phyloP scores from a whole-genome alignment of 2,888 invertebrate species.

The Melikaiella ostensackeni region DNA sequence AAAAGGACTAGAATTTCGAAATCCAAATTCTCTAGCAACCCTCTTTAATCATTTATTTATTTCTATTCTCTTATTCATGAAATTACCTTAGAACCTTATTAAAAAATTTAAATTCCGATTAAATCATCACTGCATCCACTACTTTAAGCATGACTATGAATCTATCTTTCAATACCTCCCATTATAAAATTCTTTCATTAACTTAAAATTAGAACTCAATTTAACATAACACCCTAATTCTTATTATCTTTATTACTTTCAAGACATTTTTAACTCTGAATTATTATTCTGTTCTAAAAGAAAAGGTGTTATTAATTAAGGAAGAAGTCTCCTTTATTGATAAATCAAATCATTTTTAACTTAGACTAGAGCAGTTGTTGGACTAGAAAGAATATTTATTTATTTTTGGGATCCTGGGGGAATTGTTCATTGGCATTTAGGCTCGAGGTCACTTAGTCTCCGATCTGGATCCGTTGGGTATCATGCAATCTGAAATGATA shows the following conservation, averaged over 20 bases:
- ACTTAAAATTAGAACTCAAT: background rate
- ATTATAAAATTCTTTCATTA: background rate
- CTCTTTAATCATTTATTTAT: background rate
- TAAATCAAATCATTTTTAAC: no score
- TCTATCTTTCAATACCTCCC: background rate
- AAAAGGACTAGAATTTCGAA: no score
- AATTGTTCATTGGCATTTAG: constrained; percentile 79
- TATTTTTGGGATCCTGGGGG: constrained; percentile 59
- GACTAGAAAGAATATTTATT: constrained; percentile 13
- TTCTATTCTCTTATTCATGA: background rate
- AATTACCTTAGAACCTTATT: background rate
- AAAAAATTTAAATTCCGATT: background rate
- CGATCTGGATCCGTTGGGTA: constrained; percentile 95
- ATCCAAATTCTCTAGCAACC: no score
- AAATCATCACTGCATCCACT: background rate
- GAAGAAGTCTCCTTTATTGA: background rate
- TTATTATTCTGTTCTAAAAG: background rate
- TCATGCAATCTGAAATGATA: constrained; percentile 86
- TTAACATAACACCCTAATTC: background rate
- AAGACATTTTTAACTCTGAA: background rate
- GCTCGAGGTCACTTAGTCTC: constrained; percentile 96
- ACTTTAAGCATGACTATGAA: background rate
- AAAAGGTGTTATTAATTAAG: background rate
- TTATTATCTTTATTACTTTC: background rate
- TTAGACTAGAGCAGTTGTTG: background rate